These are phyloP conservation scores for Drosophila repleta DNA, from an alignment of 1,140 invertebrate species.

Conservation along the genomic window DNA sequence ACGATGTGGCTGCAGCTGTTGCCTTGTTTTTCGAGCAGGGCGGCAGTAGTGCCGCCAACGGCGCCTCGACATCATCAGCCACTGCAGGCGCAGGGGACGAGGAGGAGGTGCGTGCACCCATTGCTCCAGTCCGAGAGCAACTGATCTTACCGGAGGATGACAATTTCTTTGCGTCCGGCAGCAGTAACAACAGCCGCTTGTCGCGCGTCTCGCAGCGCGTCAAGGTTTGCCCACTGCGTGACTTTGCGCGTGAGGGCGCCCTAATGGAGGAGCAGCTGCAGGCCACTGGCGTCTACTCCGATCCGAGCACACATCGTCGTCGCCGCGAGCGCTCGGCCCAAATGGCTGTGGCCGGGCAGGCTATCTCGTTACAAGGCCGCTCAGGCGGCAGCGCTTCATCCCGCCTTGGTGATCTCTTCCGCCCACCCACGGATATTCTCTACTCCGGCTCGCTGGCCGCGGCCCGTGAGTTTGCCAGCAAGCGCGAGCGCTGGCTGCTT, in stretches of 20 bases:
- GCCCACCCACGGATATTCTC: slow-evolving; percentile 90
- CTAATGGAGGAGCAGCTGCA: slow-evolving; percentile 79
- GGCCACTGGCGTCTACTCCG: slow-evolving; percentile 63
- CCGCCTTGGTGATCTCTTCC: slow-evolving; percentile 90
- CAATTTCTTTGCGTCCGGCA: slow-evolving; percentile 74
- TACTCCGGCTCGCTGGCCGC: slow-evolving; percentile 88
- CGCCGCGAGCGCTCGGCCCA: slow-evolving; percentile 65
- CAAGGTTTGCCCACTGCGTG: slow-evolving; percentile 76
- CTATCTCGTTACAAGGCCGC: slow-evolving; percentile 46
- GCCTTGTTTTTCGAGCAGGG: slow-evolving; percentile 76
- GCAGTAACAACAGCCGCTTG: slow-evolving; percentile 47
- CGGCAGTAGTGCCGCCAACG: slow-evolving; percentile 22
- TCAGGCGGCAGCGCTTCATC: slow-evolving; percentile 48
- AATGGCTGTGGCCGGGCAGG: slow-evolving; percentile 66
- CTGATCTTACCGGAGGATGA: slow-evolving; percentile 80
- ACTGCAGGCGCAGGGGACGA: slow-evolving; percentile 21
- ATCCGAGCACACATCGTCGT: slow-evolving; percentile 53
- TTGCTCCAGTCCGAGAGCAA: slow-evolving; percentile 78
- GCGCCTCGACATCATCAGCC: slow-evolving; percentile 23
- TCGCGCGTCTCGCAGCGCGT: slow-evolving; percentile 61
- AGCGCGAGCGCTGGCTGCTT: slow-evolving; percentile 89
- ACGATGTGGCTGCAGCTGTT: slow-evolving; percentile 77
- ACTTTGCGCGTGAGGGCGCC: slow-evolving; percentile 78
- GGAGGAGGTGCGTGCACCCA: slow-evolving; percentile 80
- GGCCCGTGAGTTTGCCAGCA: slow-evolving; percentile 87